Percentiles rank a stretch among this genome's conserved stretches.
These are phyloP conservation scores for Acrocephalus arundinaceus DNA, from an alignment of 2,113 vertebrate genomes.

Conservation along the genomic window DNA sequence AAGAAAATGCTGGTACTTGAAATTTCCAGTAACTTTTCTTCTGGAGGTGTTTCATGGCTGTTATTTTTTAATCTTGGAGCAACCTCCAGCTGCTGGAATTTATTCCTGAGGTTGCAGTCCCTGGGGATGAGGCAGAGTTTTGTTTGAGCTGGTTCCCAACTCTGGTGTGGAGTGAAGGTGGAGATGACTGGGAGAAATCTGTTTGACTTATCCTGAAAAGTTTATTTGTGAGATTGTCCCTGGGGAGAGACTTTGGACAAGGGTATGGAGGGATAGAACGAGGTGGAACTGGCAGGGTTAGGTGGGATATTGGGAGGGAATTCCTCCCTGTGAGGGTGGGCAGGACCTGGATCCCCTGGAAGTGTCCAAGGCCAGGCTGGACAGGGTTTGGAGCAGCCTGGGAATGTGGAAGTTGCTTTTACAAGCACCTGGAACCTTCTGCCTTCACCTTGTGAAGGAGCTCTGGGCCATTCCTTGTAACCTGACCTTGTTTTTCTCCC, in stretches of 20 bases:
- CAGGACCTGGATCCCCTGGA: neutral
- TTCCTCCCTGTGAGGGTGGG: fast-evolving
- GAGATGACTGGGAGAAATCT: neutral
- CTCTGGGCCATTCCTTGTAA: neutral
- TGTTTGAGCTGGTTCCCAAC: neutral
- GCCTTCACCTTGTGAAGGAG: fast-evolving
- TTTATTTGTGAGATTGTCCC: neutral
- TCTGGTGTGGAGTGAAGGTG: neutral
- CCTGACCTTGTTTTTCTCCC: neutral
- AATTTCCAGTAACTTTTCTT: neutral
- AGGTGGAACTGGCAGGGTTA: neutral
- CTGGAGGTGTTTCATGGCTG: neutral
- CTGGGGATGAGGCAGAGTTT: neutral
- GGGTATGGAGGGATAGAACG: neutral
- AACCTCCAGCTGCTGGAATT: neutral
- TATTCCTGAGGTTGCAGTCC: neutral
- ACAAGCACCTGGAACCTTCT: neutral
- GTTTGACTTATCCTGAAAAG: neutral
- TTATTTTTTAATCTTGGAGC: neutral
- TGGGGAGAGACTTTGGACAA: neutral
- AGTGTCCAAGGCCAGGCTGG: neutral
- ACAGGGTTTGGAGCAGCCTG: neutral
- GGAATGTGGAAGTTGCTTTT: neutral
- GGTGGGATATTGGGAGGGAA: neutral
- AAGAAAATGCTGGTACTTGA: neutral